These are phyloP conservation scores for Scaptomyza polygonia DNA, from an alignment of 2,888 invertebrate genomes.

Conservation along the genomic window DNA sequence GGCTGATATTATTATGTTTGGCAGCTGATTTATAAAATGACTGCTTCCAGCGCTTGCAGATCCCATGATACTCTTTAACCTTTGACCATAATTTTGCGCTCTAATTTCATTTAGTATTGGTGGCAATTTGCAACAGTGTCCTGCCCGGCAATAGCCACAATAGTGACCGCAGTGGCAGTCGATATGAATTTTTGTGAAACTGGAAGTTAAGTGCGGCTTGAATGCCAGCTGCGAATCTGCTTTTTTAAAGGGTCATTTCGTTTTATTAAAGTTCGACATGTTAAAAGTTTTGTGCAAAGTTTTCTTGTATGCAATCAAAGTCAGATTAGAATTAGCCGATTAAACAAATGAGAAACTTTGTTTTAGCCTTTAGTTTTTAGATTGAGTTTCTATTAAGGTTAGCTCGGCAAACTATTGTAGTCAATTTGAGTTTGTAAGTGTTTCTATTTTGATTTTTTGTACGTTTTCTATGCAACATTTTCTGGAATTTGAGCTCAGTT, in stretches of 20 bases:
- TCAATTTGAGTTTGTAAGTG: slow-evolving; percentile 34
- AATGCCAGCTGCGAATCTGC: slow-evolving; percentile 21
- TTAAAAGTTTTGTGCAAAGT: slow-evolving; percentile 18
- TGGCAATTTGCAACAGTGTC: slow-evolving; percentile 33
- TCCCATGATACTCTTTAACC: slow-evolving; percentile 25
- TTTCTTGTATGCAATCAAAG: slow-evolving; percentile 14
- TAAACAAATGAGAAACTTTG: slow-evolving; percentile 14
- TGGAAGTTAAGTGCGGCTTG: slow-evolving; percentile 48
- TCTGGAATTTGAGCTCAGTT: slow-evolving; percentile 14
- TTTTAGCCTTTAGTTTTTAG: slow-evolving; percentile 22
- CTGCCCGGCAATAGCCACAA: slow-evolving; percentile 4
- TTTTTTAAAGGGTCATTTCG: slow-evolving; percentile 5
- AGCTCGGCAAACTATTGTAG: slow-evolving; percentile 35
- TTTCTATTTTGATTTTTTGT: slow-evolving; percentile 1
- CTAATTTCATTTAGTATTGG: background rate
- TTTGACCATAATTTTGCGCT: slow-evolving; percentile 7
- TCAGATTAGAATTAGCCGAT: slow-evolving; percentile 16
- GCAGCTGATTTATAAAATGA: background rate
- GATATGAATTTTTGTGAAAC: slow-evolving; percentile 42
- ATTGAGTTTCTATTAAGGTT: slow-evolving; percentile 3
- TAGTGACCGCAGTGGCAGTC: slow-evolving; percentile 9
- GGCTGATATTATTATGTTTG: slow-evolving; percentile 6
- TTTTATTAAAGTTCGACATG: slow-evolving; percentile 15
- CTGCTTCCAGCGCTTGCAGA: background rate
- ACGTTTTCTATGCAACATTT: slow-evolving; percentile 13